Conservation (phyloP, 2,797 vertebrate genomes). For the Morelia viridis region DNA sequence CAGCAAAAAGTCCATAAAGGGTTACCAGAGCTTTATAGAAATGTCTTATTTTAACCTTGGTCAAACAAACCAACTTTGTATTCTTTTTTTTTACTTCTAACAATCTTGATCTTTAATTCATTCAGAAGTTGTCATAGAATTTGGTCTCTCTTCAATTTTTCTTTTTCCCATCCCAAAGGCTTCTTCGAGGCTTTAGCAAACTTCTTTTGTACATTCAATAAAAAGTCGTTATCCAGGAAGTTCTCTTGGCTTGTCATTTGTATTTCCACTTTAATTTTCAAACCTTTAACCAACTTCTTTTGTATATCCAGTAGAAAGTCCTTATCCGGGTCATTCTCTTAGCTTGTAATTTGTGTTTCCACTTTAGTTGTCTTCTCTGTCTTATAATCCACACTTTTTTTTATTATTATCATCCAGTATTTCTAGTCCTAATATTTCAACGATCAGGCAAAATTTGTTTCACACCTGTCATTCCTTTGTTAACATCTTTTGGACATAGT, state of each 20-base stretch:
- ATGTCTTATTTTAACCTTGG: not conserved
- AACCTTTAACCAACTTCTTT: not conserved
- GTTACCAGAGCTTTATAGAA: not conserved
- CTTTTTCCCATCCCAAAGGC: not conserved
- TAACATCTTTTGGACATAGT: too few relatives aligned
- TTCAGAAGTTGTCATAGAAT: not conserved
- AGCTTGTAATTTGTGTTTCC: not conserved
- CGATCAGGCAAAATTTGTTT: too few relatives aligned
- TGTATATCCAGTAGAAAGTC: not conserved
- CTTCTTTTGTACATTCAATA: not conserved
- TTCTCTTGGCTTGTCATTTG: not conserved
- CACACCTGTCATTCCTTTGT: too few relatives aligned
- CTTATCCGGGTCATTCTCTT: not conserved
- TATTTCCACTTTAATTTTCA: not conserved
- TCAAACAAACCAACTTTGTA: not conserved
- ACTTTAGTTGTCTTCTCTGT: not conserved
- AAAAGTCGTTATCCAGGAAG: not conserved
- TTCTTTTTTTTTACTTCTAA: not conserved
- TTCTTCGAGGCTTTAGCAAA: not conserved
- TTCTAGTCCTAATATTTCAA: too few relatives aligned
- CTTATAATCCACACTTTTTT: not conserved
- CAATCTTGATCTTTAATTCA: not conserved
- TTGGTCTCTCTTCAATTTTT: not conserved
- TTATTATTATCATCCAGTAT: too few relatives aligned
- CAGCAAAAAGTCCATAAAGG: not conserved